A percentile compares a stretch with the other conserved stretches of the same genome.
Evolutionary conservation across 1,140 invertebrate species (phyloP).

Genomic region (Drosophila oshimai): DNA sequence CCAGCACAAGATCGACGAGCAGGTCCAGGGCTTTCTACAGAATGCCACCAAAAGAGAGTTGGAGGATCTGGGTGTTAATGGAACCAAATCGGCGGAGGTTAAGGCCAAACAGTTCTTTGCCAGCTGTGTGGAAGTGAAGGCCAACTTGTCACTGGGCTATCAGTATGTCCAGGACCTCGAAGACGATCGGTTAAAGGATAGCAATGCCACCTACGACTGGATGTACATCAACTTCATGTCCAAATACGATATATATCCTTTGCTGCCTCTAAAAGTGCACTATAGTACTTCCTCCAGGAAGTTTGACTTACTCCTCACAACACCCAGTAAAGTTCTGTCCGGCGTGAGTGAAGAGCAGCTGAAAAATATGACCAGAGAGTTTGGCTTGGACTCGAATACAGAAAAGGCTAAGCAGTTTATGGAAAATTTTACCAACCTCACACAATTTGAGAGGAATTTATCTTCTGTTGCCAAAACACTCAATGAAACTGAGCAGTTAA

Average conservation of each 20-base stretch:
- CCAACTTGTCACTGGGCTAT: conserved; percentile 51
- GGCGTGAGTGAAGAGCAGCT: conserved; percentile 24
- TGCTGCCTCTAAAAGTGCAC: conserved; percentile 66
- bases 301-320: conserved; percentile 44
- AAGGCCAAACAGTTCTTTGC: conserved; percentile 67
- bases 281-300: conserved; percentile 52
- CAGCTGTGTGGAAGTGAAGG: conserved; percentile 54
- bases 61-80: conserved; percentile 14
- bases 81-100: conserved; percentile 35
- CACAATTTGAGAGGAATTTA: conserved; percentile 55
- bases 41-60: conserved; percentile 47
- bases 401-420: conserved; percentile 16
- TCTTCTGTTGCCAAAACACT: conserved; percentile 8
- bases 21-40: conserved; percentile 46
- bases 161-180: neutral
- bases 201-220: conserved; percentile 50
- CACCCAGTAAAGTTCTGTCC: conserved; percentile 25
- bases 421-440: conserved; percentile 41
- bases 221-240: conserved; percentile 70
- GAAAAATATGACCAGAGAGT: conserved; percentile 61
- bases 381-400: conserved; percentile 26
- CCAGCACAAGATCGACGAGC: conserved; percentile 59
- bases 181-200: conserved; percentile 41
- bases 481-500: conserved; percentile 52
- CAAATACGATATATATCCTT: conserved; percentile 52